Evolutionary conservation across 1,140 invertebrate genomes (phyloP).

Genomic region (Lepidostoma basale): DNA sequence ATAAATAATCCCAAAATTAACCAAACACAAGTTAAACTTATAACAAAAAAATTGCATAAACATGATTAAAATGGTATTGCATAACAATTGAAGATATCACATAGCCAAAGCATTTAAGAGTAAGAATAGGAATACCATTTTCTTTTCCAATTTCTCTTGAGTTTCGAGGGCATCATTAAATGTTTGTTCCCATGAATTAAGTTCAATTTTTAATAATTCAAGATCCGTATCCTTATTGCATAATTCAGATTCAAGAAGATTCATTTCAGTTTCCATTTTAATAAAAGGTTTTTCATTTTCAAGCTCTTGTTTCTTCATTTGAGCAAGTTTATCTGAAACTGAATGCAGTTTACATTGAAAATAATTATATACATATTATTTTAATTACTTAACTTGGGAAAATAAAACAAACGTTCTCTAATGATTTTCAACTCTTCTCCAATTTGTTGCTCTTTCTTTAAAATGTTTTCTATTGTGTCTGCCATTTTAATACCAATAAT

Average conservation of each 20-base stretch:
- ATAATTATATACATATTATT: neutral
- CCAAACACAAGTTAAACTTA: neutral
- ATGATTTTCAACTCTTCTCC: slow-evolving; percentile 16
- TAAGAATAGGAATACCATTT: neutral
- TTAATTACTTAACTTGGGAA: neutral
- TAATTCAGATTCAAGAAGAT: neutral
- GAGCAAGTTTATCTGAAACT: slow-evolving; percentile 8
- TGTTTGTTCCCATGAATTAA: neutral
- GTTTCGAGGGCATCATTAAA: neutral
- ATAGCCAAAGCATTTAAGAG: neutral
- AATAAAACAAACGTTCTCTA: slow-evolving; percentile 11
- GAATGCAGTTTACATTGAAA: neutral
- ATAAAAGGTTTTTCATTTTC: slow-evolving; percentile 10
- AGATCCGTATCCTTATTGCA: slow-evolving; percentile 21
- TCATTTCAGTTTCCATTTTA: slow-evolving; percentile 9
- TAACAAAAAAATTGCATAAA: neutral
- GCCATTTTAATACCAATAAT: neutral
- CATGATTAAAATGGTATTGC: neutral
- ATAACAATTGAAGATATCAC: neutral
- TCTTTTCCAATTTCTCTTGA: neutral
- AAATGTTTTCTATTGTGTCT: slow-evolving; percentile 3
- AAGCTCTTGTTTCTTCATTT: neutral
- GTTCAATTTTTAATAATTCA: slow-evolving; percentile 23
- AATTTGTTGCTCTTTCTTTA: slow-evolving; percentile 11
- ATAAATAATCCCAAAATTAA: neutral